A percentile compares a stretch with the other conserved stretches of the same genome.
phyloP scores from a whole-genome alignment of 2,888 invertebrate species.

The Hirtodrosophila histrioides region DNA sequence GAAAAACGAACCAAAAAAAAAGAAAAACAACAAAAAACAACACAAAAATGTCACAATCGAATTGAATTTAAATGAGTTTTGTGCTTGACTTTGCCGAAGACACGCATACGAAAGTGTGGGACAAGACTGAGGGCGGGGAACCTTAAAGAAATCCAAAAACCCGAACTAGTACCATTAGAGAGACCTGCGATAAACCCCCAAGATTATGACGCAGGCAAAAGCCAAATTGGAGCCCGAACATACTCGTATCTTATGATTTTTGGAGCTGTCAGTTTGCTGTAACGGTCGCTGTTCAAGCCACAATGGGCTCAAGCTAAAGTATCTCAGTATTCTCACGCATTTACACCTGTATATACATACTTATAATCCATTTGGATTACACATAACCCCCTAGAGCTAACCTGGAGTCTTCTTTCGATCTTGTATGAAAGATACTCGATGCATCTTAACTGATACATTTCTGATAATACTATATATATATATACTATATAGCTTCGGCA shows the following conservation, averaged over 20 bases:
- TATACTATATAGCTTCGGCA: too few species aligned
- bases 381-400: too few species aligned
- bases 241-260: conserved; percentile 9
- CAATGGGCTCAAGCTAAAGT: neutral
- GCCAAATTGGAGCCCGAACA: conserved; percentile 43
- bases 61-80: conserved; percentile 79
- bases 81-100: conserved; percentile 38
- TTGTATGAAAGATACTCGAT: too few species aligned
- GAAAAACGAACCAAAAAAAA: conserved; percentile 21
- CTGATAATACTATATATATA: too few species aligned
- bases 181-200: conserved; percentile 54
- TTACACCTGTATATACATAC: too few species aligned
- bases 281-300: neutral
- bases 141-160: conserved; percentile 20
- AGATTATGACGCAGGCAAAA: conserved; percentile 50
- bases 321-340: too few species aligned
- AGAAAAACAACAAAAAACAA: conserved; percentile 35
- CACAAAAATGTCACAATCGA: conserved; percentile 72
- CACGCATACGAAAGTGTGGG: conserved; percentile 24
- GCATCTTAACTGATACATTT: too few species aligned
- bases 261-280: neutral
- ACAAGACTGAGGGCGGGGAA: neutral
- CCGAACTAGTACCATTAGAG: conserved; percentile 35
- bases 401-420: too few species aligned
- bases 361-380: too few species aligned